Percentiles rank a stretch among this genome's conserved stretches.
These are phyloP conservation scores for Syngnathus typhle DNA, from an alignment of 2,113 vertebrate species.

Conservation along the genomic window DNA sequence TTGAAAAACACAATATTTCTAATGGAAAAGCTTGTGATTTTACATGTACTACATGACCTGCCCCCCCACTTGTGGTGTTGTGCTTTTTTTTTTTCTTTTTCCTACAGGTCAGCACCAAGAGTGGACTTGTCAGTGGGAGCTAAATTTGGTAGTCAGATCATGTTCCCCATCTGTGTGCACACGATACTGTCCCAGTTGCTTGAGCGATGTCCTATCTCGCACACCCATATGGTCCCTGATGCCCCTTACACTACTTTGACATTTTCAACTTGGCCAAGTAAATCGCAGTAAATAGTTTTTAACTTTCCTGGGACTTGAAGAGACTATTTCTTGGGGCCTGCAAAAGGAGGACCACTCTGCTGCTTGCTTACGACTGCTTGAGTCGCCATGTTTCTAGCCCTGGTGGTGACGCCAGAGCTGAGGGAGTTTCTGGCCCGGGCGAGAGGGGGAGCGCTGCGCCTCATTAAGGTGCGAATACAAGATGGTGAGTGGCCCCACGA, in stretches of 20 bases:
- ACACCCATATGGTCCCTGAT: slow-evolving; percentile 29
- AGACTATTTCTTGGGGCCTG: slow-evolving; percentile 17
- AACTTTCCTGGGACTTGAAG: slow-evolving; percentile 8
- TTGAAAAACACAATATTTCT: neutral
- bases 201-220: slow-evolving; percentile 53
- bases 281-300: neutral
- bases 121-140: slow-evolving; percentile 65
- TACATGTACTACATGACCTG: slow-evolving; percentile 23
- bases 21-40: neutral
- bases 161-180: slow-evolving; percentile 73
- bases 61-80: slow-evolving; percentile 15
- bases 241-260: slow-evolving; percentile 15
- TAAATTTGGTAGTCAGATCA: slow-evolving; percentile 75
- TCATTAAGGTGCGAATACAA: slow-evolving; percentile 93
- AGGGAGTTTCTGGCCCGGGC: slow-evolving; percentile 91
- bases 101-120: slow-evolving; percentile 45
- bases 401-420: slow-evolving; percentile 89
- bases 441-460: slow-evolving; percentile 82
- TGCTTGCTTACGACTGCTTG: slow-evolving; percentile 8
- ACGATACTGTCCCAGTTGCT: slow-evolving; percentile 68
- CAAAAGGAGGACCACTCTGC: neutral
- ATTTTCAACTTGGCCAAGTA: neutral
- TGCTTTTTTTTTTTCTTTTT: slow-evolving; percentile 13
- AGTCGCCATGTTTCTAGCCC: slow-evolving; percentile 88
- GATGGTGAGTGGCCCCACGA: slow-evolving; percentile 81